phyloP scores from a whole-genome alignment of 2,888 invertebrate genomes.

The Clusia tigrina region DNA sequence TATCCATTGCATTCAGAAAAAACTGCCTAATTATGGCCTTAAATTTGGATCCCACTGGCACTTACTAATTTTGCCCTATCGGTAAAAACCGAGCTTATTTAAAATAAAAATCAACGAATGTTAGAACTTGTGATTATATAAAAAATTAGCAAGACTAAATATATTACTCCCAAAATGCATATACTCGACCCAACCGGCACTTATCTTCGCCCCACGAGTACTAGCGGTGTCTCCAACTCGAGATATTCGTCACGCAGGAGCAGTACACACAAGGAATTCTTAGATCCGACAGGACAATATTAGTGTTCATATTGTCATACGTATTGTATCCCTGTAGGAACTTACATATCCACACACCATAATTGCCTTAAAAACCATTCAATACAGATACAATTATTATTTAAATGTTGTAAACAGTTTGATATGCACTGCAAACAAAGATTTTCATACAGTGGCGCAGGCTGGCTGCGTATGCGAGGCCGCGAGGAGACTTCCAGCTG shows the following conservation, averaged over 20 bases:
- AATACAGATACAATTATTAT: background rate
- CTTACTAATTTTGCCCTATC: constrained; percentile 47
- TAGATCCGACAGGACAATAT: constrained; percentile 64
- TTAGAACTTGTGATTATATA: constrained; percentile 1
- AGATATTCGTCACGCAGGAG: constrained; percentile 41
- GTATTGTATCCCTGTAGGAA: background rate
- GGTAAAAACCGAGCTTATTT: too few species aligned
- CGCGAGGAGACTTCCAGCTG: constrained; percentile 65
- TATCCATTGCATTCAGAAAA: background rate
- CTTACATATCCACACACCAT: constrained; percentile 35
- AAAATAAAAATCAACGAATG: background rate
- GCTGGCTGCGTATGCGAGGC: constrained; percentile 62
- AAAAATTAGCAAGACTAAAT: constrained; percentile 9
- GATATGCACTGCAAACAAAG: constrained; percentile 25
- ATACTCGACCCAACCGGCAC: constrained; percentile 63
- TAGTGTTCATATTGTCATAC: constrained; percentile 35
- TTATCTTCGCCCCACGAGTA: constrained; percentile 55
- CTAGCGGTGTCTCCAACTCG: constrained; percentile 38
- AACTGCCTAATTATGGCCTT: constrained; percentile 50
- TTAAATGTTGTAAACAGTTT: constrained; percentile 18
- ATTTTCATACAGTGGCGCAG: constrained; percentile 40
- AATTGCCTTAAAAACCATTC: constrained; percentile 50
- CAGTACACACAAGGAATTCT: constrained; percentile 39
- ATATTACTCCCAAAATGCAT: constrained; percentile 41
- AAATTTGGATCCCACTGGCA: constrained; percentile 62